Evolutionary conservation across 2,888 invertebrate genomes (phyloP), one percentile per base, ranked within the genome.

Genomic region (Drosophila acutilabella): DNA sequence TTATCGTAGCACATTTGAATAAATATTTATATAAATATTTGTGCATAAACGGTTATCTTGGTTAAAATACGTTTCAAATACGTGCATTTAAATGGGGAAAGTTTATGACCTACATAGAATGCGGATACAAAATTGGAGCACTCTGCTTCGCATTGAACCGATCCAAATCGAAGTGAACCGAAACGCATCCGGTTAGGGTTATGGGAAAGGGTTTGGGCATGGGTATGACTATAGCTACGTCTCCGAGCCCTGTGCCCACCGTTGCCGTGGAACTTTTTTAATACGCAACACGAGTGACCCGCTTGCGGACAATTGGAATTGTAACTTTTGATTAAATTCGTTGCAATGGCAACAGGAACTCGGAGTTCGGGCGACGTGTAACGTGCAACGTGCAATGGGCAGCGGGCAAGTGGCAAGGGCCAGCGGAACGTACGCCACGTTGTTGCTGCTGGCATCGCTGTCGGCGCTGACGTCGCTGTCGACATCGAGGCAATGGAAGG

Each of bases 281-380:
- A 84, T 89, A 79, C 84, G 80, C 86, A 80, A 88, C 89, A 88
- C 81, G 88, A 76, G 77, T 90, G 90, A 90, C 89, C 90, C 87
- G 87, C 79, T 88, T 90, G 84, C 84, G 79, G 87, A 81, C 89
- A 89, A 89, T 86, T 86, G 89, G 78, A 84, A 84, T 83, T 86
- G 90, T 88, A 90, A 88, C 90, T 90, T 88, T 88, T 90, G 89
- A 89, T 89, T 89, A 89, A 89, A 89, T 89, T 89, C 89, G 86
- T 76, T 78, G 79, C 88, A 83, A 78, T 85, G 76, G 87, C 83
- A 86, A 78, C 73, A 67, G 86, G 64, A 71, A 79, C 66, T 66
- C 76, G 86, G 60, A 71, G 75, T 64, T 64, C 76, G 84, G 48
- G 40, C 56, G 58, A 38, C 62, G 54, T 53, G 48, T 53, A 56